These are phyloP conservation scores for Dugesia japonica DNA, from an alignment of 2,888 invertebrate genomes.

Conservation along the genomic window DNA sequence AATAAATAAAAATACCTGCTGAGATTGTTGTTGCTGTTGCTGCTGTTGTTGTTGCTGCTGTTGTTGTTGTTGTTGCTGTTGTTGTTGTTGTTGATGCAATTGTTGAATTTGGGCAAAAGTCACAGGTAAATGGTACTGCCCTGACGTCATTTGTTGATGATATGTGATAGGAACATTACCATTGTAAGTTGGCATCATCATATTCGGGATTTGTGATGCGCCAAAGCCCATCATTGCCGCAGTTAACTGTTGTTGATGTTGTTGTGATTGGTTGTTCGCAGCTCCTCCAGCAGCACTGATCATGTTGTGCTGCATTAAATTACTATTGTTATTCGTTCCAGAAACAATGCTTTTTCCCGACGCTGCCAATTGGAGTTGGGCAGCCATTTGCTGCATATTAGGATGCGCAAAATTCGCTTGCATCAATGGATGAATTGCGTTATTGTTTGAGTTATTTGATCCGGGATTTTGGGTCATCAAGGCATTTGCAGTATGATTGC, in stretches of 20 bases:
- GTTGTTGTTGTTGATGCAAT: slow-evolving; percentile 9
- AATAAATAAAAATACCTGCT: neutral
- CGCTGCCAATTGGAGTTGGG: neutral
- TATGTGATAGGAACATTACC: slow-evolving; percentile 15
- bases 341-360: neutral
- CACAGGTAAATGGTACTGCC: slow-evolving; percentile 2
- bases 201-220: slow-evolving; percentile 6
- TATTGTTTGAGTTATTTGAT: neutral
- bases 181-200: slow-evolving; percentile 10
- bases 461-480: neutral
- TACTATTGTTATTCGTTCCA: neutral
- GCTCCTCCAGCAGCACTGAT: neutral
- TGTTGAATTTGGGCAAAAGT: slow-evolving; percentile 6
- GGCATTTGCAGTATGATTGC: slow-evolving; percentile 20
- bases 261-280: neutral
- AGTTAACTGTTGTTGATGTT: neutral
- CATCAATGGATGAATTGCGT: slow-evolving; percentile 13
- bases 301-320: neutral
- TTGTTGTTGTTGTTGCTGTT: slow-evolving; percentile 10
- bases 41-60: slow-evolving; percentile 2
- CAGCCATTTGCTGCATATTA: neutral
- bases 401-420: slow-evolving; percentile 7
- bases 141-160: slow-evolving; percentile 1
- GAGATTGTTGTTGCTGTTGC: neutral
- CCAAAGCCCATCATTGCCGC: slow-evolving; percentile 13